Evolutionary conservation across 2,113 vertebrate species (phyloP), one percentile per base, ranked within the genome.

Genomic region (Vulpes ferrilata): DNA sequence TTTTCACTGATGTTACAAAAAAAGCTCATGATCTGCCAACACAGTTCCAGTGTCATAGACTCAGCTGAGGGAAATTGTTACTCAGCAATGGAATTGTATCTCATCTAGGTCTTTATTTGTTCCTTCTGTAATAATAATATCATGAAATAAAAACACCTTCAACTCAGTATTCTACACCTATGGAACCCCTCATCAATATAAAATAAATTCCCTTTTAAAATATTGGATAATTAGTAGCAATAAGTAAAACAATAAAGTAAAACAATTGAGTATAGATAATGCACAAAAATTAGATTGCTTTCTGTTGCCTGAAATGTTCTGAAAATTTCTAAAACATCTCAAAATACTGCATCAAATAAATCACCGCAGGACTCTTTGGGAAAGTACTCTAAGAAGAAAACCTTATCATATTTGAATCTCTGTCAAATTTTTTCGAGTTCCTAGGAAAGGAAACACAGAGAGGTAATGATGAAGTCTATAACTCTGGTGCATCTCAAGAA

Each of bases 61-160:
- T 96, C 64, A 88, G 57, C 8, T 73, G 51, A 93, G 35, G 73
- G 88, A 90, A 92, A 95, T 10, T 94, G 57, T 78, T 95, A 86
- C 17, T 95, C 55, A 59, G 23, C 51, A 97, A 86, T 84, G 32
- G 43, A 96, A 89, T 82, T n/a, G 60, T 74, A 53, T 60, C 35
- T 93, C 87, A 74, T 79, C 32, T 80, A 64, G 59, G 55, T 15
- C n/a, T 93, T 90, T 84, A 87, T 53, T 69, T 97, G 25, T 55
- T 85, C 32, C 43, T 71, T 93, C 48, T 95, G 32, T 81, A 62
- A 64, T 95, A 6, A 96, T 35, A 87, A 93, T 91, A 93, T 88
- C 51, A 0, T 73, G 35, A 96, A 80, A 89, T 57, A 93, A 91
- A 92, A 91, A 92, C 43, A 93, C 27, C 64, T 93, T 79, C 22